These are phyloP conservation scores for Loripinus fragilis DNA, from an alignment of 2,888 invertebrate species.

Conservation along the genomic window DNA sequence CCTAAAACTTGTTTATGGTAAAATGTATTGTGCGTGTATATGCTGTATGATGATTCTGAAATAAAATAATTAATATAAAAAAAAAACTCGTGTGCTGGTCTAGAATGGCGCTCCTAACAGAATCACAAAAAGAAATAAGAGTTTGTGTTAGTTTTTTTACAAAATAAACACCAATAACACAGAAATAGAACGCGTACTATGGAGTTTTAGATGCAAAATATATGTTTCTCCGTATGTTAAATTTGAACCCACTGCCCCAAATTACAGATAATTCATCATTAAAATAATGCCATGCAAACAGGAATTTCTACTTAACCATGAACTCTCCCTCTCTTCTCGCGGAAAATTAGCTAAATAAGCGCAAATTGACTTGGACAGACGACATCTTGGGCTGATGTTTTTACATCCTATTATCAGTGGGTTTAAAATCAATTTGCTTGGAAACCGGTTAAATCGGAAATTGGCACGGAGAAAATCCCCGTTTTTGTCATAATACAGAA, in stretches of 20 bases:
- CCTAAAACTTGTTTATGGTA: too few species aligned
- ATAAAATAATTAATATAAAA: too few species aligned
- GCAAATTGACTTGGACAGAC: constrained; percentile 45
- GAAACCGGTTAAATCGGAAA: constrained; percentile 58
- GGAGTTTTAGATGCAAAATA: too few species aligned
- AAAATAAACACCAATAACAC: too few species aligned
- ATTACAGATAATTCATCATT: background rate
- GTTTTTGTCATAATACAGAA: constrained; percentile 49
- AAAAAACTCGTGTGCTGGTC: too few species aligned
- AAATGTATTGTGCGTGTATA: too few species aligned
- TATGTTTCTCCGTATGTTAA: background rate
- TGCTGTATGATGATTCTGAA: too few species aligned
- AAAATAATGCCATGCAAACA: background rate
- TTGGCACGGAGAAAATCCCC: constrained; percentile 45
- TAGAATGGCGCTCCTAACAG: too few species aligned
- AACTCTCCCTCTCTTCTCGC: background rate
- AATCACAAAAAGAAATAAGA: too few species aligned
- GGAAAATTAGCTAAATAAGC: constrained; percentile 15
- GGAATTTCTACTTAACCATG: background rate
- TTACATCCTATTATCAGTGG: constrained; percentile 53
- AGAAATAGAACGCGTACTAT: too few species aligned
- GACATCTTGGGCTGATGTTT: constrained; percentile 48
- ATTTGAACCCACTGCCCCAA: background rate
- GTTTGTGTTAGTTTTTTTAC: too few species aligned
- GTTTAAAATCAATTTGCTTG: constrained; percentile 57